phyloP scores from a whole-genome alignment of 2,113 vertebrate species.

The Acanthochromis polyacanthus region DNA sequence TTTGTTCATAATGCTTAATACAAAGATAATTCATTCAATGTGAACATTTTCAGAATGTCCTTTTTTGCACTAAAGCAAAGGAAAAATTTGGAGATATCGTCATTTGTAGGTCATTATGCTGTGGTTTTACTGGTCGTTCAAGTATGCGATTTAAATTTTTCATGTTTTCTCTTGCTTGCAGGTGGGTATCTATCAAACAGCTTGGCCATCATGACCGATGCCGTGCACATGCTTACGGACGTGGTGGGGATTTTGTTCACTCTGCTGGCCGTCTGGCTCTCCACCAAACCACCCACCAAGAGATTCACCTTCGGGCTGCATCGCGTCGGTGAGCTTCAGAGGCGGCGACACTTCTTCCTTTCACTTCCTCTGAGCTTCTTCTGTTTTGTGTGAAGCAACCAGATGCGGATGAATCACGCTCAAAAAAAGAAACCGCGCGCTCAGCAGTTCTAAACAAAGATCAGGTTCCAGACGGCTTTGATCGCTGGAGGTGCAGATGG shows the following conservation, averaged over 20 bases:
- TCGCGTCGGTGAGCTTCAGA: slow-evolving; percentile 89
- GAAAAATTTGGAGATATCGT: too few relatives aligned
- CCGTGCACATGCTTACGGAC: slow-evolving; percentile 96
- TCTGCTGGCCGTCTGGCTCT: slow-evolving; percentile 95
- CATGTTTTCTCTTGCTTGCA: slow-evolving; percentile 34
- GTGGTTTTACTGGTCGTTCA: not conserved
- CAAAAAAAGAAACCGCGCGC: not conserved
- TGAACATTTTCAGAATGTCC: too few relatives aligned
- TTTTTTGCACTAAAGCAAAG: too few relatives aligned
- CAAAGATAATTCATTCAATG: too few relatives aligned
- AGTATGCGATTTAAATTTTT: not conserved
- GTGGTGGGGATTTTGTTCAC: slow-evolving; percentile 95
- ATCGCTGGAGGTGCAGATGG: not conserved
- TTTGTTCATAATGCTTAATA: too few relatives aligned
- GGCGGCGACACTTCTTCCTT: not conserved
- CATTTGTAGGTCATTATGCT: too few relatives aligned
- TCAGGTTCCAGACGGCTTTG: not conserved
- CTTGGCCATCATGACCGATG: slow-evolving; percentile 97
- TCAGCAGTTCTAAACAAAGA: slow-evolving; percentile 15
- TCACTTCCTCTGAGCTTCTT: not conserved
- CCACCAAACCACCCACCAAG: slow-evolving; percentile 92
- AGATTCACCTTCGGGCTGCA: slow-evolving; percentile 97
- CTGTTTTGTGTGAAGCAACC: not conserved
- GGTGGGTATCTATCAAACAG: slow-evolving; percentile 98
- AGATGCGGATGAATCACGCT: slow-evolving; percentile 1